Base-by-base conservation (phyloP, 2,797 vertebrate genomes). In the Sebastes hopkinsi region DNA sequence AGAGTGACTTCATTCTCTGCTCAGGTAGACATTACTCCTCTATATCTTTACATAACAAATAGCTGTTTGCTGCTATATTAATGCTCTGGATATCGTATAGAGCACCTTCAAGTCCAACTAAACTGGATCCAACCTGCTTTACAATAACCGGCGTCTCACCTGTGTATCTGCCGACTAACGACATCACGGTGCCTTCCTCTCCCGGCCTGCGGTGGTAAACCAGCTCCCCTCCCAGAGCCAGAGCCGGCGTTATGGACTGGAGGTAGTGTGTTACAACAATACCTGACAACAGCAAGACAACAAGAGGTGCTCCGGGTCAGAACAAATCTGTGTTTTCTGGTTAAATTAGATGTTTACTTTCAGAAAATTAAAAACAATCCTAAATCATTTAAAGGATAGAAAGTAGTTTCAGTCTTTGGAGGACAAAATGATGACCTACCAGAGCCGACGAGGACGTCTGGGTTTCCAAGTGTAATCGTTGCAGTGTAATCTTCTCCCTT, bases 191-290 rank as follows among this genome's bases (percentile, higher is more conserved):
- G 42, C 97, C 97, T 76, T 98, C 97, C 84, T 98, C 97, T 25
- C 97, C 97, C 0, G 97, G 97, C 62, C 97, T 91, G 66, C 96
- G 94, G 87, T 98, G 97, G 88, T 97, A 98, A 64, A 98, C 96
- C 58, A 98, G 92, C 92, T 98, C 97, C 69, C 97, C 97, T 3
- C 97, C 97, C 81, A 98, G 89, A 11, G 97, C 97, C 89, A 98
- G 92, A 29, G 94, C 87, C 0, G 97, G 92, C 0, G 97, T 97
- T 46, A 98, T 85, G 64, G 97, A 97, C 96, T 98, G 97, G 20
- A 98, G 95, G 88, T 97, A 98, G 87, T 98, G 97, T 4, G 96
- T 93, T 67, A 98, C 93, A 0, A 98, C 74, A 61, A 97, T 96
- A 52, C 97, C 97, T 98, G 88, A 42, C 1, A 1, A 6, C 46